phyloP scores from a whole-genome alignment of 2,113 vertebrate species.

The Alces alces region DNA sequence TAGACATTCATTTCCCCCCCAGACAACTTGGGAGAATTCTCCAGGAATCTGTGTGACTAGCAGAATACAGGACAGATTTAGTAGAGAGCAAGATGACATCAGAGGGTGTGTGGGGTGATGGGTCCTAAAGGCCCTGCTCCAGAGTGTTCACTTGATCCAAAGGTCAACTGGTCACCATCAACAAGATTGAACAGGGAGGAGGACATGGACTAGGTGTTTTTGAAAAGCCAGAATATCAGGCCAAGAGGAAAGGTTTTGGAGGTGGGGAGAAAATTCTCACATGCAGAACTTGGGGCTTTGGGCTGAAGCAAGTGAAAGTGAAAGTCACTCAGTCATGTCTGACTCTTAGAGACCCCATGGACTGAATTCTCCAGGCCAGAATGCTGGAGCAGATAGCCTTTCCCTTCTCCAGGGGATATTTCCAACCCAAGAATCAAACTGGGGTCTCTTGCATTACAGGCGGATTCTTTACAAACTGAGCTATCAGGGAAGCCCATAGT shows the following conservation, averaged over 20 bases:
- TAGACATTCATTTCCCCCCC: no score
- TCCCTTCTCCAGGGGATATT: neutral
- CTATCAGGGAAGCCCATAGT: neutral
- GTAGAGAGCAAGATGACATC: neutral
- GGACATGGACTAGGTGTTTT: neutral
- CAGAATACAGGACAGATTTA: neutral
- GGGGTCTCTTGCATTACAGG: neutral
- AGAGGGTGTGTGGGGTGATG: neutral
- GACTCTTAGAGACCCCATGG: neutral
- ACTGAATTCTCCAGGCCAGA: neutral
- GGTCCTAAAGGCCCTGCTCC: neutral
- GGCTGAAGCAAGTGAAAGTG: neutral
- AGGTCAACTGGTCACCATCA: neutral
- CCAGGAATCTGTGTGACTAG: neutral
- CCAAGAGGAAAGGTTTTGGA: neutral
- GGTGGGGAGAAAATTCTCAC: neutral
- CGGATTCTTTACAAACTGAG: neutral
- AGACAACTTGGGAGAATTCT: neutral
- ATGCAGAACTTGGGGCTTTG: neutral
- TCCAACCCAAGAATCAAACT: rapidly evolving
- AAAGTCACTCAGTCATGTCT: neutral
- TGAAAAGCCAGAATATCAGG: neutral
- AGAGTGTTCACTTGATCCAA: neutral
- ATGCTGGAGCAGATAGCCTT: neutral
- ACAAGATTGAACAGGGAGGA: neutral